Evolutionary conservation across 2,797 vertebrate genomes (phyloP).

Genomic region (Ptychadena robeensis): DNA sequence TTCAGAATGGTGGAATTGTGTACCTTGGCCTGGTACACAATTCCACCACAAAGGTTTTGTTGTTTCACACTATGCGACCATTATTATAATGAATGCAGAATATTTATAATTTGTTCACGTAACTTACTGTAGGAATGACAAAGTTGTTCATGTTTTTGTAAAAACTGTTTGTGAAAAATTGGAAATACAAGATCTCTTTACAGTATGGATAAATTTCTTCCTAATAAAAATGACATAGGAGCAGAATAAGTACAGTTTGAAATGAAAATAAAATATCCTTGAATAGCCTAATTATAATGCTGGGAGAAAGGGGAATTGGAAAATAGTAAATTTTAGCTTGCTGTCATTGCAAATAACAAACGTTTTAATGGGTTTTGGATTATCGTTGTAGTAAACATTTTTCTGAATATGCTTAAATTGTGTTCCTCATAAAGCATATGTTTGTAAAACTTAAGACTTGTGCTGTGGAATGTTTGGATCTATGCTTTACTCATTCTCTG

Average conservation of each 20-base stretch:
- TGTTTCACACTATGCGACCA: no score
- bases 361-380: background rate
- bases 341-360: background rate
- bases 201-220: background rate
- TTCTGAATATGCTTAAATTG: background rate
- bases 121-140: no score
- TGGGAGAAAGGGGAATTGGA: background rate
- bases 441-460: slow-evolving; percentile 18
- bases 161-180: no score
- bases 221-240: background rate
- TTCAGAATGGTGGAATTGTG: no score
- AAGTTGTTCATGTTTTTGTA: no score
- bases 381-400: slow-evolving; percentile 17
- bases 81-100: no score
- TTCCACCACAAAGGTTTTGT: no score
- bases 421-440: slow-evolving; percentile 12
- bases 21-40: no score
- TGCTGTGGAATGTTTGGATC: background rate
- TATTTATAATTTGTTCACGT: no score
- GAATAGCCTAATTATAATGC: background rate
- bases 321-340: background rate
- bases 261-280: background rate
- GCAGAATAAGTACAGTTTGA: background rate
- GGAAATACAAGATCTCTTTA: background rate
- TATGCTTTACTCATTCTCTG: slow-evolving; percentile 12